A percentile compares a stretch with the other conserved stretches of the same genome.
Evolutionary conservation across 2,797 vertebrate genomes (phyloP).

Genomic region (Sus cebifrons): DNA sequence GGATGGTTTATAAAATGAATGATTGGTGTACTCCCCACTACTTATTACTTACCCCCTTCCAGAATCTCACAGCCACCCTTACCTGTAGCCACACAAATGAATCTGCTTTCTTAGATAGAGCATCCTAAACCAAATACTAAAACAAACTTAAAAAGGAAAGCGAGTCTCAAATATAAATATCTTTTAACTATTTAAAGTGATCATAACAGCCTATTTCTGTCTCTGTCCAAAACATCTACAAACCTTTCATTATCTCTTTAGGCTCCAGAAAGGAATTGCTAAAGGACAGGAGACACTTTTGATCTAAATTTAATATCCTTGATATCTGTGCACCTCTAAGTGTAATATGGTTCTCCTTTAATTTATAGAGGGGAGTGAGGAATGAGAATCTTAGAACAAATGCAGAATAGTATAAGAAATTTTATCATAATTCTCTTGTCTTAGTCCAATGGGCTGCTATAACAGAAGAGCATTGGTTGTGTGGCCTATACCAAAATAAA

Average conservation of each 20-base stretch:
- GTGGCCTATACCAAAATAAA: neutral
- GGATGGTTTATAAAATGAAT: neutral
- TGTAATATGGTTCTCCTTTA: neutral
- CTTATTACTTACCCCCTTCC: neutral
- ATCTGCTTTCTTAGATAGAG: neutral
- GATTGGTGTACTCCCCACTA: neutral
- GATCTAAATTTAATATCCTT: neutral
- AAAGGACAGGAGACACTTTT: neutral
- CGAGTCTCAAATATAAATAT: neutral
- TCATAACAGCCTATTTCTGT: neutral
- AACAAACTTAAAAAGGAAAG: neutral
- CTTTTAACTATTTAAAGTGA: neutral
- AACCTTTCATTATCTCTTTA: neutral
- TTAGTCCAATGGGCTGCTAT: neutral
- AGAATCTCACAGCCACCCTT: neutral
- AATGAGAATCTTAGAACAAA: conserved; percentile 19
- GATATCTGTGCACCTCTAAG: neutral
- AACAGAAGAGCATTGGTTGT: neutral
- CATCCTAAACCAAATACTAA: neutral
- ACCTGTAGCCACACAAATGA: neutral
- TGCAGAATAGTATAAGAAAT: neutral
- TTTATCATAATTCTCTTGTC: neutral
- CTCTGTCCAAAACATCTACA: neutral
- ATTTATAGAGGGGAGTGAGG: neutral
- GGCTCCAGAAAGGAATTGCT: neutral